These are phyloP conservation scores for Karalla daura DNA, from an alignment of 2,797 vertebrate genomes.

Conservation along the genomic window DNA sequence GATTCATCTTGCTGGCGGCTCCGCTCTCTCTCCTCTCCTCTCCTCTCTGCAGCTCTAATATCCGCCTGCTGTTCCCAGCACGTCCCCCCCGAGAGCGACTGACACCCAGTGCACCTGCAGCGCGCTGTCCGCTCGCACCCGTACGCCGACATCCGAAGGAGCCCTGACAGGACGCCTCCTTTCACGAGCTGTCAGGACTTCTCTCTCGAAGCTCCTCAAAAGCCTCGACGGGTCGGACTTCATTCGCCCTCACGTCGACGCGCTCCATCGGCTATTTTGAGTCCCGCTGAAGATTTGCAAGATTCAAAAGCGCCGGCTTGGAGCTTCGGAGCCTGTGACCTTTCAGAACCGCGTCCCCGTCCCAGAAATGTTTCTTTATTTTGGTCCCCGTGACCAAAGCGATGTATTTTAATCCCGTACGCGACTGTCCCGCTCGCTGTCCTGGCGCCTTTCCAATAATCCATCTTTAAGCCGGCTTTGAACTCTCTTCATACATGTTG, in stretches of 20 bases:
- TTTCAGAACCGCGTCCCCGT: background rate
- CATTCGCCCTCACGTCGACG: background rate
- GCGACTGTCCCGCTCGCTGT: background rate
- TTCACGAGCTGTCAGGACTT: background rate
- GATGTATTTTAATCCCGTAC: background rate
- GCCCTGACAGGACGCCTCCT: background rate
- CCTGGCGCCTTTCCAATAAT: no score
- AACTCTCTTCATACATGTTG: no score
- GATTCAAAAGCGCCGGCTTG: no score
- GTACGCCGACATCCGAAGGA: no score
- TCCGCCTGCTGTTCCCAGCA: conserved; percentile 21
- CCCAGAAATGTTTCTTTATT: background rate
- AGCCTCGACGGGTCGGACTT: background rate
- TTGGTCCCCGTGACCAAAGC: background rate
- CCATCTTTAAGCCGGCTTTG: no score
- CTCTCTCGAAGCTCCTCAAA: background rate
- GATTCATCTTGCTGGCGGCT: conserved; percentile 22
- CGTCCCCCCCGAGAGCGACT: conserved; percentile 40
- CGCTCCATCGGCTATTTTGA: background rate
- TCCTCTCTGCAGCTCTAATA: conserved; percentile 17
- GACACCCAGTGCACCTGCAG: conserved; percentile 30
- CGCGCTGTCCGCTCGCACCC: no score
- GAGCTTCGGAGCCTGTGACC: no score
- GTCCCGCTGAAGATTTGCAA: background rate
- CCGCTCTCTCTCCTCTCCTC: background rate